Percentiles rank a stretch among this genome's conserved stretches.
These are phyloP conservation scores for Rhabdophis nuchalis DNA, from an alignment of 2,797 vertebrate genomes.

Conservation along the genomic window DNA sequence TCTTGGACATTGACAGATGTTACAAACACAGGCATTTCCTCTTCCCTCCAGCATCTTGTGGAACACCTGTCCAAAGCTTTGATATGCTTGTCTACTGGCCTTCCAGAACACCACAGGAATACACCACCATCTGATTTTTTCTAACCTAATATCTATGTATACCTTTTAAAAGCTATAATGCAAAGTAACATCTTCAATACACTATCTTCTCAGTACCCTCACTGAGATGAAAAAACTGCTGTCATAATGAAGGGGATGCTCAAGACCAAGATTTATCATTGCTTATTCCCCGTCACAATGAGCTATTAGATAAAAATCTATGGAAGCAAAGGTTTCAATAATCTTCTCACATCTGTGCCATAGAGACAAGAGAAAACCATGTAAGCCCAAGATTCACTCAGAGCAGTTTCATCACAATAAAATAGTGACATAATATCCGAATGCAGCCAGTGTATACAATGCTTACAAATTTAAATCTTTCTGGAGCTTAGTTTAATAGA, in stretches of 20 bases:
- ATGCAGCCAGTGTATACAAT: not conserved
- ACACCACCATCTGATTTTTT: not conserved
- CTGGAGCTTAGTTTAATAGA: not conserved
- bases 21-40: not conserved
- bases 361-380: not conserved
- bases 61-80: not conserved
- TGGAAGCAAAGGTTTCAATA: not conserved
- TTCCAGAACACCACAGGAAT: not conserved
- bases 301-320: not conserved
- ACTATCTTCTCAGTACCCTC: not conserved
- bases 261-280: not conserved
- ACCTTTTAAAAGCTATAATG: not conserved
- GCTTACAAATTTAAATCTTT: not conserved
- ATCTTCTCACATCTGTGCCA: not conserved
- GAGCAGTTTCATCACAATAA: not conserved
- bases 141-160: not conserved
- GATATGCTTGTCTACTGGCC: not conserved
- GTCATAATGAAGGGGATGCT: not conserved
- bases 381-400: not conserved
- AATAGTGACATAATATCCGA: not conserved
- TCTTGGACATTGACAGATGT: not conserved
- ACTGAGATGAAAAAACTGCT: not conserved
- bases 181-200: not conserved
- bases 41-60: not conserved
- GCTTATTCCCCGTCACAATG: not conserved